phyloP scores from a whole-genome alignment of 2,113 vertebrate species.

The Zingel zingel region DNA sequence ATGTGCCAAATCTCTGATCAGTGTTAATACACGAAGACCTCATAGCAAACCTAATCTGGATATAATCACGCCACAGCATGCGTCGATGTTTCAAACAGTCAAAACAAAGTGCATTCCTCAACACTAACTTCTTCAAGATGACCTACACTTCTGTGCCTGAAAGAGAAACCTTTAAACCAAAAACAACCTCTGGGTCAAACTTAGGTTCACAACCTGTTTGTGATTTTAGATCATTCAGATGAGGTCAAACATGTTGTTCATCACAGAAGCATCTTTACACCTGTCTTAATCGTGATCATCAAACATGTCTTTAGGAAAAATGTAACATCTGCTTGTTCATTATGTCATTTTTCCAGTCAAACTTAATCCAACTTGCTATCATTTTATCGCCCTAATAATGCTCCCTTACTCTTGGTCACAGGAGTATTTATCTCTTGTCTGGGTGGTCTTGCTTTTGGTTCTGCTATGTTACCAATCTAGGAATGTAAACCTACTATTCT shows the following conservation, averaged over 20 bases:
- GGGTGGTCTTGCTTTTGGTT: slow-evolving; percentile 20
- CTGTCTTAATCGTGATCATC: neutral
- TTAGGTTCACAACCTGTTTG: slow-evolving; percentile 15
- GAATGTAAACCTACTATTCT: neutral
- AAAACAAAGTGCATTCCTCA: slow-evolving; percentile 69
- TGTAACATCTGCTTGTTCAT: neutral
- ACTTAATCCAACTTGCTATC: slow-evolving; percentile 10
- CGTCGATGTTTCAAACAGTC: slow-evolving; percentile 42
- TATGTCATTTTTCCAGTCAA: neutral
- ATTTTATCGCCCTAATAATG: neutral
- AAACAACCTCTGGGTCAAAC: slow-evolving; percentile 50
- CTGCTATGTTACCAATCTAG: neutral
- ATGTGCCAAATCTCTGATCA: slow-evolving; percentile 46
- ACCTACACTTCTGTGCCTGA: slow-evolving; percentile 54
- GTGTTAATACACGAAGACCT: slow-evolving; percentile 35
- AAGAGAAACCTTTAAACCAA: slow-evolving; percentile 34
- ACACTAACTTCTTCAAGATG: slow-evolving; percentile 66
- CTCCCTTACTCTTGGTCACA: neutral
- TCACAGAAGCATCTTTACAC: neutral
- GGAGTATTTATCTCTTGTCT: neutral
- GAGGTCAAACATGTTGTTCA: slow-evolving; percentile 10
- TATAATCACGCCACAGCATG: slow-evolving; percentile 47
- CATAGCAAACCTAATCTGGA: slow-evolving; percentile 42
- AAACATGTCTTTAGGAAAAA: slow-evolving; percentile 15
- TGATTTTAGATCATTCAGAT: neutral